Base-by-base conservation (phyloP, 1,140 invertebrate species). In the Drosophila tropicalis region DNA sequence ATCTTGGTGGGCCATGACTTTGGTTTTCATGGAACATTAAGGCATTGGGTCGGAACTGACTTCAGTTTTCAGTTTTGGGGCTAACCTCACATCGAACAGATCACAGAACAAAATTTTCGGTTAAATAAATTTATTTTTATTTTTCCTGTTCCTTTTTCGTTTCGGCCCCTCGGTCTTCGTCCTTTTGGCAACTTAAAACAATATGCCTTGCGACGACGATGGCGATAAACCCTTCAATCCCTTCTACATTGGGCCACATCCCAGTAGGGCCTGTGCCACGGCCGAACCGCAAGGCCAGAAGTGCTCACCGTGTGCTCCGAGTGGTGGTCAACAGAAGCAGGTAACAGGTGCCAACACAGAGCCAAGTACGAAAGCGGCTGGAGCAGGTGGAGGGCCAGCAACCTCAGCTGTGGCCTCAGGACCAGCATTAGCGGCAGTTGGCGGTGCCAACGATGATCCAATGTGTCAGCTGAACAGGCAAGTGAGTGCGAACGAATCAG, bases 241-340 rank as follows among this genome's bases (percentile, higher is more conserved):
- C 3, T 87, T 87, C 77, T 89, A 87, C 56, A 89, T 87, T 51
- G 83, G 83, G 2, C 83, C 84, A 0, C 70, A 87, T 72, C 83
- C 83, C 5, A 84, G 76, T 36, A 25, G 66, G 47, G 84, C 80
- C 0, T 87, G 83, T 13, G 76, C 80, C 6, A 7, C 29, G 2
- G 15, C 47, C 3, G 76, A 70, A 13, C 1, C 17, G 3, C 51
- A 51, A 13, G 34, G 47, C 3, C 63, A 29, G 1, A 54, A 73
- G 13, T 86, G 82, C 22, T 85, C 75, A 5, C 82, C 82, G 3
- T 40, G 19, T 9, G 2, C 7, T 51, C 17, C 9, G 17, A 22
- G 3, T 51, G 19, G 44, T n/a, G 57, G 65, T n/a, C 60, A 54
- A 29, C 5, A 15, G 29, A 22, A 25, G 17, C 36, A 71, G 39